Evolutionary conservation across 2,113 vertebrate genomes (phyloP), one percentile per base, ranked within the genome.

Genomic region (Nyctereutes procyonoides): DNA sequence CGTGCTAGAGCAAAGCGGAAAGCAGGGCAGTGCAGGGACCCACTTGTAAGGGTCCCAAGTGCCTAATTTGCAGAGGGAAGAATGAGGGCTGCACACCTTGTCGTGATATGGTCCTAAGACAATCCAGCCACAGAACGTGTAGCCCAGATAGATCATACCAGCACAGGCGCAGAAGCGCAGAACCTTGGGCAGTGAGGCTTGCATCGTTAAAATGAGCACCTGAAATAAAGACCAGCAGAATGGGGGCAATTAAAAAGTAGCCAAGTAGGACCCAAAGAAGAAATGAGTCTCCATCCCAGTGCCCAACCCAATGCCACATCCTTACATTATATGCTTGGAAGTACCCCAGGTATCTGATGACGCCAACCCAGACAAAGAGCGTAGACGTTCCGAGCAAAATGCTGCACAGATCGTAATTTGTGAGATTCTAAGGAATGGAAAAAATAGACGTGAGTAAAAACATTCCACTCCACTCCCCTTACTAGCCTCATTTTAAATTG

Each of bases 61-160:
- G 16, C n/a, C 71, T n/a, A 1, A 0, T 0, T 4, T 32, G 13
- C 11, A 11, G 60, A n/a, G 60, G 74, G 71, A 58, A 63, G 55
- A n/a, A 48, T 4, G 0, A 1, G 35, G 0, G 9, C n/a, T 14
- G 93, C 86, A 0, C 98, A 99, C 99, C 99, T 99, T 99, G 92
- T 99, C 99, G 15, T 99, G 99, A 90, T 99, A 99, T 0, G 99
- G 99, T 22, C 99, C 99, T 62, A 99, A 97, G 38, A 99, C 99
- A 20, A 99, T 99, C 99, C 99, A 99, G 0, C 99, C 99, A 56
- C 99, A 99, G 98, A 99, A 99, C 0, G 99, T 99, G 97, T 99
- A 99, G 26, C 99, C 99, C 12, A 99, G 99, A 88, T 99, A 99
- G 96, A 99, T 99, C 99, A 99, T 99, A 5, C 99, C 99, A 10